Evolutionary conservation across 2,113 vertebrate species (phyloP), one percentile per base, ranked within the genome.

Genomic region (Hyaena hyaena): DNA sequence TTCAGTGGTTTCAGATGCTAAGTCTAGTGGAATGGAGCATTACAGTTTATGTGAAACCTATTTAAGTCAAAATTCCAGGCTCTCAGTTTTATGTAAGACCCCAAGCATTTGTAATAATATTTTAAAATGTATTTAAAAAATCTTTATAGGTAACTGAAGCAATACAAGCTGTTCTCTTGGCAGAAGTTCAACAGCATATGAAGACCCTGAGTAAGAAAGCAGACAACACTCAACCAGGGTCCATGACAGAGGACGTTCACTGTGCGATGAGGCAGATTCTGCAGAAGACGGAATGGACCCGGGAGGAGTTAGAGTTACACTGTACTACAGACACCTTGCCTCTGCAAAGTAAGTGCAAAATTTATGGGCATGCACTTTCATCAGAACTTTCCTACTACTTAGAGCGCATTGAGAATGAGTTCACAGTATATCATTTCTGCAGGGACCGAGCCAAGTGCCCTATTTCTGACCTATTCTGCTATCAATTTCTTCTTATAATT

Each of bases 161-260:
- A 65, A 98, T 99, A 86, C 99, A 99, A 97, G 99, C 99, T 0
- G 98, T 98, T 90, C 97, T 99, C n/a, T 93, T 99, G 98, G 98
- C 98, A 1, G 99, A 99, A 98, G 97, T 99, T 93, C 98, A 98
- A 19, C 98, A 98, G 87, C 96, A 97, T 86, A 0, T 98, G 97
- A 97, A 95, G 73, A 93, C 85, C 69, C 92, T 96, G 93, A 98
- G 92, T 90, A 97, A 86, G 58, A 95, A 0, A 0, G 16, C 93
- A 28, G 43, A 96, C 45, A 95, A 58, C 55, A 79, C 90, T 48
- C 97, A 98, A 43, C 93, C 85, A 0, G 7, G 81, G 53, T 66
- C 94, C 17, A 0, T 6, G 16, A 71, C n/a, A 31, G 92, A 98
- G 66, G 98, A 93, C 63, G 91, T 88, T 92, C 96, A 82, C 53